Evolutionary conservation across 2,888 invertebrate genomes (phyloP).

Genomic region (Clunio marinus): DNA sequence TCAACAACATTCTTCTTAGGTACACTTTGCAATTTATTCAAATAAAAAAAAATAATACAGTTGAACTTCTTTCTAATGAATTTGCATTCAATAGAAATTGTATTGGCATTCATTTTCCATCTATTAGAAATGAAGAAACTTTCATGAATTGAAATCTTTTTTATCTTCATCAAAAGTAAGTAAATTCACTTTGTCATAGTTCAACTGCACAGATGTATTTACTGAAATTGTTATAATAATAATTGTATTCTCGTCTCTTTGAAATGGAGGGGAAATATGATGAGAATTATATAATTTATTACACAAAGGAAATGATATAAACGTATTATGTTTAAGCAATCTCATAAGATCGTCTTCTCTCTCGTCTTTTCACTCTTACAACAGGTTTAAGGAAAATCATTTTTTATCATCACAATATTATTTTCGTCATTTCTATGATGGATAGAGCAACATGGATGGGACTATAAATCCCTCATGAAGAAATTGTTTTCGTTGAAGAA

Average conservation of each 20-base stretch:
- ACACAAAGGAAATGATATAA: constrained; percentile 34
- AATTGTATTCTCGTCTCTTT: constrained; percentile 21
- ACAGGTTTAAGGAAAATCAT: constrained; percentile 15
- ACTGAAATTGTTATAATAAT: constrained; percentile 23
- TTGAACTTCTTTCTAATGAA: too few relatives aligned
- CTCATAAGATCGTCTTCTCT: background rate
- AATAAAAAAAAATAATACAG: constrained; percentile 2
- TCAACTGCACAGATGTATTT: too few relatives aligned
- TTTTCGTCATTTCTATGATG: background rate
- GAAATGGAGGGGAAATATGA: constrained; percentile 6
- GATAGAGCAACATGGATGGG: background rate
- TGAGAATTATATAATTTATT: constrained; percentile 36
- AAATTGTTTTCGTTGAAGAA: background rate
- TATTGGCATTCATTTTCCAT: too few relatives aligned
- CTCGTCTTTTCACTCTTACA: constrained; percentile 5
- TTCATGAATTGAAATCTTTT: too few relatives aligned
- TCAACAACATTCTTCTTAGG: constrained; percentile 29
- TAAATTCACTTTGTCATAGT: too few relatives aligned
- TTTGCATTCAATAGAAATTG: too few relatives aligned
- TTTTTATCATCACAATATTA: constrained; percentile 11
- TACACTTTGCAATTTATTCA: constrained; percentile 23
- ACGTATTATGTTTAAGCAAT: constrained; percentile 30
- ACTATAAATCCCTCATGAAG: background rate
- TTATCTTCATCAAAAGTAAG: too few relatives aligned
- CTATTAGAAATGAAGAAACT: too few relatives aligned